Percentiles rank a stretch among this genome's conserved stretches.
phyloP scores from a whole-genome alignment of 2,113 vertebrate species.

The Pardalotus punctatus region DNA sequence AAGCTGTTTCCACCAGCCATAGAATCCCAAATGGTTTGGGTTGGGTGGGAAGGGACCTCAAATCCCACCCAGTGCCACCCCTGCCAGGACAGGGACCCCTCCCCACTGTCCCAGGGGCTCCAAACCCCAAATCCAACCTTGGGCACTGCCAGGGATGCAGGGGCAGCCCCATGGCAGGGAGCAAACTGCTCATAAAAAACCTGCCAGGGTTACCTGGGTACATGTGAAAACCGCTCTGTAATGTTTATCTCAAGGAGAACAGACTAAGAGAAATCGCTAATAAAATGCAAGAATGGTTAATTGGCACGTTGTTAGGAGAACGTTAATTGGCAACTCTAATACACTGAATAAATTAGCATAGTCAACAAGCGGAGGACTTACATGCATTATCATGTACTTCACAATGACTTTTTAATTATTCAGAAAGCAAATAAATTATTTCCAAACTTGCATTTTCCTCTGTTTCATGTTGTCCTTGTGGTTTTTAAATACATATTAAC shows the following conservation, averaged over 20 bases:
- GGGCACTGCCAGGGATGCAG: not conserved
- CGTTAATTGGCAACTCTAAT: not conserved
- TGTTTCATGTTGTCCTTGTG: not conserved
- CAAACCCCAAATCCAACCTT: not conserved
- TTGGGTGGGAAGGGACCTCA: fast-evolving
- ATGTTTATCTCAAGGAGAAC: not conserved
- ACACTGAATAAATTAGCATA: constrained; percentile 13
- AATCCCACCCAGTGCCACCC: not conserved
- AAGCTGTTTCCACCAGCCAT: not conserved
- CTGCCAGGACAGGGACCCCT: not conserved
- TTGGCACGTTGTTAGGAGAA: not conserved
- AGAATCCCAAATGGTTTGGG: not conserved
- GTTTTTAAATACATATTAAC: not conserved
- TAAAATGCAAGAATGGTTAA: not conserved
- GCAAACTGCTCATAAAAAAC: fast-evolving
- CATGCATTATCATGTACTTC: not conserved
- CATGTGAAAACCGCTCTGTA: not conserved
- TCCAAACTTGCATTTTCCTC: not conserved
- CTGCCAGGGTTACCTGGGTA: not conserved
- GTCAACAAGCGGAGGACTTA: not conserved
- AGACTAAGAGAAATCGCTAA: not conserved
- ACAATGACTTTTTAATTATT: constrained; percentile 16
- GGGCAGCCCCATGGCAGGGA: not conserved
- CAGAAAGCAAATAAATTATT: not conserved
- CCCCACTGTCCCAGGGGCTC: fast-evolving